Evolutionary conservation across 2,113 vertebrate genomes (phyloP).

Genomic region (Benthochromis sp.): DNA sequence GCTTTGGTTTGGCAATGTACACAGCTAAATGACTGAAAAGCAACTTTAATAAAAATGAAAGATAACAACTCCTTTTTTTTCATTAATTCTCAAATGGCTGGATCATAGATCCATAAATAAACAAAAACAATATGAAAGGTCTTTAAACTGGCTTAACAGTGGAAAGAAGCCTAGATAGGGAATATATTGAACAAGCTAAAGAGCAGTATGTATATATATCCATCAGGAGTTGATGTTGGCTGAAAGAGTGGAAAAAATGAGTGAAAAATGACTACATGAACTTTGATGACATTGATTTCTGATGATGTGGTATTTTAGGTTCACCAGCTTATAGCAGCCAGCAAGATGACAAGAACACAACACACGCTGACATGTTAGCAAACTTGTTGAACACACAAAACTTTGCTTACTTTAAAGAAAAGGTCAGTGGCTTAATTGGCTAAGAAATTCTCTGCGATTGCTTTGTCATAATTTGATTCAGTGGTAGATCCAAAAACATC

Average conservation of each 20-base stretch:
- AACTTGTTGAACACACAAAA: background rate
- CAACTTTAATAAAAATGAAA: conserved; percentile 41
- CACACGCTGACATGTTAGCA: background rate
- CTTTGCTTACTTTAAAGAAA: background rate
- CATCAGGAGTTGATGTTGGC: background rate
- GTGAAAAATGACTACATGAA: background rate
- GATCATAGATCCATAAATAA: background rate
- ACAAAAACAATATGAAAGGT: background rate
- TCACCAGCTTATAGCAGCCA: background rate
- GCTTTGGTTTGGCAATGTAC: conserved; percentile 25
- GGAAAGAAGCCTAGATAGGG: fast-evolving
- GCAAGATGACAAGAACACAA: background rate
- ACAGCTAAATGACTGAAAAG: conserved; percentile 1
- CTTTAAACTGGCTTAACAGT: background rate
- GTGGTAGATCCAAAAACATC: background rate
- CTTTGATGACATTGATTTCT: background rate
- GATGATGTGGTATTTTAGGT: background rate
- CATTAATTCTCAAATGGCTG: background rate
- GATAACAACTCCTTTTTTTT: background rate
- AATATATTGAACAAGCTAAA: background rate
- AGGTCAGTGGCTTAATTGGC: background rate
- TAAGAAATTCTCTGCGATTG: background rate
- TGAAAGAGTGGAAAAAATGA: background rate
- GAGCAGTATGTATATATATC: background rate
- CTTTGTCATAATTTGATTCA: background rate